These are phyloP conservation scores for Montifringilla adamsi DNA, from an alignment of 2,113 vertebrate species.

Conservation along the genomic window DNA sequence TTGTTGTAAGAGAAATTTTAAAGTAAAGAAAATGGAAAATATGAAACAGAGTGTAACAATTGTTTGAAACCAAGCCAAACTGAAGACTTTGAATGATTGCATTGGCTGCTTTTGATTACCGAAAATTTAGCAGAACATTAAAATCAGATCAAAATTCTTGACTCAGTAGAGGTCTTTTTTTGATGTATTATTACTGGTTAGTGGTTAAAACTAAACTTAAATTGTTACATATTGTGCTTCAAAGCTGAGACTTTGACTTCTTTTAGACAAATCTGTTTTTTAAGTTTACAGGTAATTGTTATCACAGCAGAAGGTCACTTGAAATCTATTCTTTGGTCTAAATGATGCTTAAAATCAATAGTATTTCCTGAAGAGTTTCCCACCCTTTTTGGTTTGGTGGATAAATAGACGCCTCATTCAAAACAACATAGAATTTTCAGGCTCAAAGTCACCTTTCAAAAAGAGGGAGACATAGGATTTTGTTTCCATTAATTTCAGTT, in stretches of 20 bases:
- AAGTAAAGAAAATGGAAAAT: not conserved
- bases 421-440: slow-evolving; percentile 46
- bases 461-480: not conserved
- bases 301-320: slow-evolving; percentile 71
- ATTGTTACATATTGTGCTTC: slow-evolving; percentile 52
- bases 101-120: not conserved
- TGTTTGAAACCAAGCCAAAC: not conserved
- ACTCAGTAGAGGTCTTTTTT: not conserved
- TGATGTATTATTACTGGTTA: slow-evolving; percentile 17
- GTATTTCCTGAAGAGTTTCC: slow-evolving; percentile 62
- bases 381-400: slow-evolving; percentile 43
- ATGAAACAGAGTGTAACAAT: not conserved
- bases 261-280: slow-evolving; percentile 38
- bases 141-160: slow-evolving; percentile 26
- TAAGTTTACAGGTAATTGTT: slow-evolving; percentile 71
- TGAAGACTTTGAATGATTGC: not conserved
- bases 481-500: slow-evolving; percentile 45
- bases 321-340: slow-evolving; percentile 73
- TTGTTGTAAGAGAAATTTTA: not conserved
- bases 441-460: slow-evolving; percentile 73
- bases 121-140: not conserved
- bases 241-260: slow-evolving; percentile 29
- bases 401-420: slow-evolving; percentile 47
- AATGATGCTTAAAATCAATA: slow-evolving; percentile 74
- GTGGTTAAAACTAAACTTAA: slow-evolving; percentile 61